Evolutionary conservation across 1,140 invertebrate species (phyloP), one percentile per base, ranked within the genome.

Genomic region (Danaus melanippus): DNA sequence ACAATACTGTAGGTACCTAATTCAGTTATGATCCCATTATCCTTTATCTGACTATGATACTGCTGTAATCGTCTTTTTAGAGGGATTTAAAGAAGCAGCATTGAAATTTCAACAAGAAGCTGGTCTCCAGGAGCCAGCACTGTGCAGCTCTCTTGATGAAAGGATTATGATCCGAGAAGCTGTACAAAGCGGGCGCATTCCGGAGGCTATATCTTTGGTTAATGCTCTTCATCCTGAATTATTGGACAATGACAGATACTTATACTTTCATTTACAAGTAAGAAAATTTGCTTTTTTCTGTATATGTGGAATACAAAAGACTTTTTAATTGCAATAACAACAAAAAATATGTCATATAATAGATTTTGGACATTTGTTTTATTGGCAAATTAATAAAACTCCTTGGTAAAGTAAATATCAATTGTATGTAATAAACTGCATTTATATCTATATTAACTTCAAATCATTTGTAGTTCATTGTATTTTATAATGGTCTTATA

Each of bases 41-140:
- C 15, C 12, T 44, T 40, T 40, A 12, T 40, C 47, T 49, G 8
- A 10, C 12, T 48, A 48, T 50, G n/a, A 12, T 44, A 44, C 10
- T 12, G 42, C 15, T 50, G 4, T 43, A 32, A 11, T 50, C 17
- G 53, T 62, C 45, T 67, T 87, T 90, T 6, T 77, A 97, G 97
- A 98, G 80, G 97, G 97, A 8, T 98, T 98, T 71, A 98, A 99
- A 86, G 97, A 99, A 86, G 97, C 97, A 17, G 97, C 97, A 0
- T 94, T 99, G 73, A 98, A 97, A 83, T 99, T 99, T 84, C 93
- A 97, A 80, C 90, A 94, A 71, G 98, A 99, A 84, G 96, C 97
- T 9, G 96, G 96, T 9, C 90, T 98, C 0, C 92, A 92, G 46
- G 94, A 96, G 8, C 91, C 93, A 2, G 92, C 97, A 10, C 94